These are phyloP conservation scores for Drosophila ananassae DNA, from an alignment of 1,140 invertebrate genomes.

Conservation along the genomic window DNA sequence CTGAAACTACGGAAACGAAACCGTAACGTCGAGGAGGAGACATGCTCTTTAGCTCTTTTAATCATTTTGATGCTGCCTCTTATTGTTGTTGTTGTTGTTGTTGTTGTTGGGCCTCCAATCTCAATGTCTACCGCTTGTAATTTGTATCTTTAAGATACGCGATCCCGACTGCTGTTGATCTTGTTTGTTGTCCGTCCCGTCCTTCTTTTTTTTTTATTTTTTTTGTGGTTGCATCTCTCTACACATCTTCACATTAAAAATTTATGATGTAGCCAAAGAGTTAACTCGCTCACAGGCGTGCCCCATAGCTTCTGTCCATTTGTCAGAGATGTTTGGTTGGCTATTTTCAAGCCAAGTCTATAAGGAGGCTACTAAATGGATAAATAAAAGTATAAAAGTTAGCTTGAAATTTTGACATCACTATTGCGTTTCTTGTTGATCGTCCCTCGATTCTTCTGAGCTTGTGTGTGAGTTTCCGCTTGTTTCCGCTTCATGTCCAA, in stretches of 20 bases:
- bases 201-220: slow-evolving; percentile 3
- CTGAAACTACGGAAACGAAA: slow-evolving; percentile 49
- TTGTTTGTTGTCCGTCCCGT: slow-evolving; percentile 7
- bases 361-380: not conserved
- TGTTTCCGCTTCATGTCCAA: slow-evolving; percentile 79
- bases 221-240: slow-evolving; percentile 48
- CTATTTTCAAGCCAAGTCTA: slow-evolving; percentile 2
- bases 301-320: slow-evolving; percentile 38
- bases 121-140: slow-evolving; percentile 79
- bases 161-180: slow-evolving; percentile 48
- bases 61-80: slow-evolving; percentile 76
- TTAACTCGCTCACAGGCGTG: slow-evolving; percentile 68
- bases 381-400: not conserved
- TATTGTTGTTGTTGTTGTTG: slow-evolving; percentile 60
- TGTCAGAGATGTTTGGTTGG: not conserved
- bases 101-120: slow-evolving; percentile 69
- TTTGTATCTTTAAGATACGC: slow-evolving; percentile 80
- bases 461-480: slow-evolving; percentile 29
- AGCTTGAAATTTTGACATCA: slow-evolving; percentile 1
- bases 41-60: slow-evolving; percentile 81
- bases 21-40: slow-evolving; percentile 20
- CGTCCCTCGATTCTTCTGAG: slow-evolving; percentile 46
- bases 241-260: slow-evolving; percentile 73
- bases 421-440: slow-evolving; percentile 30
- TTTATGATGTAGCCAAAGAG: slow-evolving; percentile 81